Percentiles rank a stretch among this genome's conserved stretches.
Conservation (phyloP, 2,888 invertebrate genomes). For the Oligia latruncula region DNA sequence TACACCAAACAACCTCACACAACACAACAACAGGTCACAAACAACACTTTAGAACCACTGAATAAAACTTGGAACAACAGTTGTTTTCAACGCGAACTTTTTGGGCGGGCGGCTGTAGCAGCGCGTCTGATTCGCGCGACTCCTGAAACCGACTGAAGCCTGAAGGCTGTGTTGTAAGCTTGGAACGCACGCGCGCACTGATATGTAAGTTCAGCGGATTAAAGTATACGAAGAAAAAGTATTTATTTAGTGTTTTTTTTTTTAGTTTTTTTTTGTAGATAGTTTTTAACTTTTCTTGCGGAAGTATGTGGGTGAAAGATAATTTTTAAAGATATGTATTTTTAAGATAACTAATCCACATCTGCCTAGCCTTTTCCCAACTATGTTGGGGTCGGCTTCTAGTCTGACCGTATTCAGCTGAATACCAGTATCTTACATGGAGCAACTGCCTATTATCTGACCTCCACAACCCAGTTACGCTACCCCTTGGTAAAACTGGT, state of each 20-base stretch:
- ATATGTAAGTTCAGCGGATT: slow-evolving; percentile 7
- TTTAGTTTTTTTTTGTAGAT: not conserved
- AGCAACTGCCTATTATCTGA: not conserved
- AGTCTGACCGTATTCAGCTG: not conserved
- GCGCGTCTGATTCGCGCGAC: slow-evolving; percentile 53
- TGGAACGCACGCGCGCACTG: slow-evolving; percentile 62
- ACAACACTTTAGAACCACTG: slow-evolving; percentile 42
- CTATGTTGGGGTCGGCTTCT: not conserved
- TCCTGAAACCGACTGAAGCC: slow-evolving; percentile 61
- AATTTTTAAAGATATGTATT: not conserved
- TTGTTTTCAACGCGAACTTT: slow-evolving; percentile 58
- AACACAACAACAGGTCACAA: slow-evolving; percentile 37
- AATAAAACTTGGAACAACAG: slow-evolving; percentile 51
- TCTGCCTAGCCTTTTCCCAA: not conserved
- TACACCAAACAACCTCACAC: slow-evolving; percentile 8
- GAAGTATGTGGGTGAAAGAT: not conserved
- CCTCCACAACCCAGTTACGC: not conserved
- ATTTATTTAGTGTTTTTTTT: too few species aligned
- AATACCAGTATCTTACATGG: not conserved
- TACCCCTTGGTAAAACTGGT: not conserved
- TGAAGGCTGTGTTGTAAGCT: slow-evolving; percentile 51
- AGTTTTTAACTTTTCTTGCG: not conserved
- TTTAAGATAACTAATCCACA: not conserved
- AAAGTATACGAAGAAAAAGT: not conserved
- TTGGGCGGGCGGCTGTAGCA: slow-evolving; percentile 42